Evolutionary conservation across 2,888 invertebrate genomes (phyloP).

Genomic region (Sarcophaga subvicina): DNA sequence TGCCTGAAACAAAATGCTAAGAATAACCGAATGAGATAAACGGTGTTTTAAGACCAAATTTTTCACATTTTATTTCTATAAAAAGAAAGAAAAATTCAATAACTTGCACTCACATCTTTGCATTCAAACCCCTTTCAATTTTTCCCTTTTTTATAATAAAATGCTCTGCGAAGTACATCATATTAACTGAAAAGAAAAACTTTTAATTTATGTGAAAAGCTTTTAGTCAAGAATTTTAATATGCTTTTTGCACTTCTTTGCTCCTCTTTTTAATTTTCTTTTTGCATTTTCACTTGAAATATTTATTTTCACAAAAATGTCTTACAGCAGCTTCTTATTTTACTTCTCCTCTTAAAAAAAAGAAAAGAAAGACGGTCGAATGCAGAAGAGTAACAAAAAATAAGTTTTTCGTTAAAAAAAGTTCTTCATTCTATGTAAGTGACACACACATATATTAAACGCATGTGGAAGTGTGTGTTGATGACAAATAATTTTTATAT

Average conservation of each 20-base stretch:
- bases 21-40: too few relatives aligned
- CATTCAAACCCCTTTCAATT: too few relatives aligned
- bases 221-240: slow-evolving; percentile 81
- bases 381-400: background rate
- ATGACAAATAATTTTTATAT: background rate
- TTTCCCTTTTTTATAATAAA: too few relatives aligned
- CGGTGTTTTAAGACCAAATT: too few relatives aligned
- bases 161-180: background rate
- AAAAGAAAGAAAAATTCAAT: too few relatives aligned
- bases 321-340: background rate
- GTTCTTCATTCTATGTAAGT: background rate
- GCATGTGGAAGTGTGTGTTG: background rate
- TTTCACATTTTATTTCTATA: too few relatives aligned
- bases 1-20: too few relatives aligned
- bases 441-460: background rate
- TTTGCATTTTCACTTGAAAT: background rate
- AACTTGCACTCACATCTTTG: too few relatives aligned
- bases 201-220: slow-evolving; percentile 82
- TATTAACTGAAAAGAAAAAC: slow-evolving; percentile 72
- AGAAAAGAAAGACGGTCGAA: too few relatives aligned
- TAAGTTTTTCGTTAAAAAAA: slow-evolving; percentile 52
- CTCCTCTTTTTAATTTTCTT: slow-evolving; percentile 17
- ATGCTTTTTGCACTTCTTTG: slow-evolving; percentile 76
- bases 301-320: background rate
- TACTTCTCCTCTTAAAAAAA: too few relatives aligned